Conservation (phyloP, 2,113 vertebrate species). For the Leiothrix lutea region DNA sequence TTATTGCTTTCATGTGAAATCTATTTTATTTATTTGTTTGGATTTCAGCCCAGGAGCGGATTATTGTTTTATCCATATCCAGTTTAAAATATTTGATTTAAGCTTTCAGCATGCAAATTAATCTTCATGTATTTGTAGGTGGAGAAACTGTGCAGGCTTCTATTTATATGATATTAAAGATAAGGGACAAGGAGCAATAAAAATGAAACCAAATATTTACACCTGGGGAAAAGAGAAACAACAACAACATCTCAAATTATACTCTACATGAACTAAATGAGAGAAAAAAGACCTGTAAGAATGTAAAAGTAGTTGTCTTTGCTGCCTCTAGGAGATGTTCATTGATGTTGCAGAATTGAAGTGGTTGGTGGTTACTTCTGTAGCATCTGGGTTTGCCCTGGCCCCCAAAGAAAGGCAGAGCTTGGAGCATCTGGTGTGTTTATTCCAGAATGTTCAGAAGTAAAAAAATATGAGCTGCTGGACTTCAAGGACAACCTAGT, state of each 20-base stretch:
- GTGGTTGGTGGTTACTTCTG: not conserved
- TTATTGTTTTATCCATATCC: conserved; percentile 55
- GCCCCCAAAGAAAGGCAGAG: not conserved
- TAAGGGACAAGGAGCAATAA: conserved; percentile 5
- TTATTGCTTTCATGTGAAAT: conserved; percentile 22
- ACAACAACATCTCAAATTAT: not conserved
- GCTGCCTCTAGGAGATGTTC: not conserved
- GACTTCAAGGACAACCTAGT: not conserved
- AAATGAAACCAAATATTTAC: conserved; percentile 50
- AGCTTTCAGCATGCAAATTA: conserved; percentile 68
- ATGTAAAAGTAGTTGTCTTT: not conserved
- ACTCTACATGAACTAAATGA: not conserved
- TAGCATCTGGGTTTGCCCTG: not conserved
- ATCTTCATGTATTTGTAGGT: conserved; percentile 31
- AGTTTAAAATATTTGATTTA: conserved; percentile 64
- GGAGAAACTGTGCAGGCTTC: conserved; percentile 21
- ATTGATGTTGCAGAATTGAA: not conserved
- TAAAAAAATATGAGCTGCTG: not conserved
- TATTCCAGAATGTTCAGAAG: not conserved
- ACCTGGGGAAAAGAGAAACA: conserved; percentile 24
- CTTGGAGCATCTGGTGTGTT: not conserved
- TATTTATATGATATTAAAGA: conserved; percentile 44
- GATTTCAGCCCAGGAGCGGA: conserved; percentile 36
- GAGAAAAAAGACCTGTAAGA: not conserved
- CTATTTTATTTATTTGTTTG: conserved; percentile 55